Conservation (phyloP, 2,113 vertebrate genomes). For the Octodon degus region DNA sequence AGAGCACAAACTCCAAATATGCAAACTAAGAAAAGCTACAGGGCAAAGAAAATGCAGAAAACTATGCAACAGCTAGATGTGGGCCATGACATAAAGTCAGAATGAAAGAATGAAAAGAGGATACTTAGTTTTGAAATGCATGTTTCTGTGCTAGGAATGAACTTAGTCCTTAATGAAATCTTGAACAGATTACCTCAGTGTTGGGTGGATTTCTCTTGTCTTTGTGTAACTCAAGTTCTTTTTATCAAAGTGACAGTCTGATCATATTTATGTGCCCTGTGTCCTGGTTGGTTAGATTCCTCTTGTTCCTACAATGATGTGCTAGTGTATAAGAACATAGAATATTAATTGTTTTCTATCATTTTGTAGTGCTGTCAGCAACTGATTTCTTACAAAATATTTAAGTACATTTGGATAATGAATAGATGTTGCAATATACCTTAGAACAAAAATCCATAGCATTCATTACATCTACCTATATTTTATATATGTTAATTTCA, state of each 20-base stretch:
- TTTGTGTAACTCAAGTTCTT: not conserved
- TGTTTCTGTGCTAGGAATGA: not conserved
- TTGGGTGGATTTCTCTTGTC: not conserved
- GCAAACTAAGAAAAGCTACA: not conserved
- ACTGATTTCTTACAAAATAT: slow-evolving; percentile 10
- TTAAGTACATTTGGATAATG: slow-evolving; percentile 10
- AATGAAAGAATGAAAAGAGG: not conserved
- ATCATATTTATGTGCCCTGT: not conserved
- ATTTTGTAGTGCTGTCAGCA: not conserved
- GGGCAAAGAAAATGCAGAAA: not conserved
- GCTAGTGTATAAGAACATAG: not conserved
- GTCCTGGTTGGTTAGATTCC: not conserved
- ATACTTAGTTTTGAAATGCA: not conserved
- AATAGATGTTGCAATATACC: not conserved
- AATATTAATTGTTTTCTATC: not conserved
- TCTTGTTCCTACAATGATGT: not conserved
- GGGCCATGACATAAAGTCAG: not conserved
- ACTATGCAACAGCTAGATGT: not conserved
- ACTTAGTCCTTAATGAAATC: slow-evolving; percentile 20
- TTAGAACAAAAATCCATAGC: not conserved
- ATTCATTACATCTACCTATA: not conserved
- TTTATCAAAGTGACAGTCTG: not conserved
- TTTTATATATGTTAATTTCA: slow-evolving; percentile 32
- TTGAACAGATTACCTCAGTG: not conserved
- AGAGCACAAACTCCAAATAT: not conserved